Evolutionary conservation across 2,888 invertebrate genomes (phyloP).

Genomic region (Spodoptera littoralis): DNA sequence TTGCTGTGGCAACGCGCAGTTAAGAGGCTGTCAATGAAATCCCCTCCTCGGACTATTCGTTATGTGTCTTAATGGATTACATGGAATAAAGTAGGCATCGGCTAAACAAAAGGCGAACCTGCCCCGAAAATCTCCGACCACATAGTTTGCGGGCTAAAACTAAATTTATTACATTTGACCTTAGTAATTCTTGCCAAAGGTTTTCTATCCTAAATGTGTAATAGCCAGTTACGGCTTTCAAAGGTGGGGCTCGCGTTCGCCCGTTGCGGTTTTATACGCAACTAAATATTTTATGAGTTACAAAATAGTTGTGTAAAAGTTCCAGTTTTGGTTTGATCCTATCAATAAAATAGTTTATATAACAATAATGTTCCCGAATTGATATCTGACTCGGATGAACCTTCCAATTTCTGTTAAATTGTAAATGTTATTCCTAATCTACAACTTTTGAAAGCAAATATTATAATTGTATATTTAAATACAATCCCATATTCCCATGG

Average conservation of each 20-base stretch:
- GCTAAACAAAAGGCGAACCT: conserved; percentile 84
- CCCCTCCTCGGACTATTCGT: conserved; percentile 82
- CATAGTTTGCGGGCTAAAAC: conserved; percentile 86
- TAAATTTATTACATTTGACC: conserved; percentile 88
- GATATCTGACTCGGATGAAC: conserved; percentile 38
- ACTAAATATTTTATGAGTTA: conserved; percentile 86
- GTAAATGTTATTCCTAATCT: conserved; percentile 15
- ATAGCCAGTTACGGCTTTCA: conserved; percentile 82
- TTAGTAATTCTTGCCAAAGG: conserved; percentile 86
- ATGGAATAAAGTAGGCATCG: conserved; percentile 85
- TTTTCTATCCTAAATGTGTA: conserved; percentile 82
- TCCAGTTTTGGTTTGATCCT: conserved; percentile 72
- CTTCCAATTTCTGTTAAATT: conserved; percentile 17
- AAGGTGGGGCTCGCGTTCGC: conserved; percentile 76
- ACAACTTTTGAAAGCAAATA: not conserved
- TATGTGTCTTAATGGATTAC: conserved; percentile 87
- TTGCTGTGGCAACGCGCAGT: conserved; percentile 77
- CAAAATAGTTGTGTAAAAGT: conserved; percentile 80
- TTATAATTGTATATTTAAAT: not conserved
- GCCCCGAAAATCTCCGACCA: conserved; percentile 84
- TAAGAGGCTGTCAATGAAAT: conserved; percentile 86
- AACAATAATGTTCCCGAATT: conserved; percentile 54
- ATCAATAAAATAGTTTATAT: conserved; percentile 65
- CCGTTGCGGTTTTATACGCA: conserved; percentile 82
- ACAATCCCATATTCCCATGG: not conserved